A percentile compares a stretch with the other conserved stretches of the same genome.
phyloP scores from a whole-genome alignment of 2,888 invertebrate genomes.

The Agrotis segetum region DNA sequence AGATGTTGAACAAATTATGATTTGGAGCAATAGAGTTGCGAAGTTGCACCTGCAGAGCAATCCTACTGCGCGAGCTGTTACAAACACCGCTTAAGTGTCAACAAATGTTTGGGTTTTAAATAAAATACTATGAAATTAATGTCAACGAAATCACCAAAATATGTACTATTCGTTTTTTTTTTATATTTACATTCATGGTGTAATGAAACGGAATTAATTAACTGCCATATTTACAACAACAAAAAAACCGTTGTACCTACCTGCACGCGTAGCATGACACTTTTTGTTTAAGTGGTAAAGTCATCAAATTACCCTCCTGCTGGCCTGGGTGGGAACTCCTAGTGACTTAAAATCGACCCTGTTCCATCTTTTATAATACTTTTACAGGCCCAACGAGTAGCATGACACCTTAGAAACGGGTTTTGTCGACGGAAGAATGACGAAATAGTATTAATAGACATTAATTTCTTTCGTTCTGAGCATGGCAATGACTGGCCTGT shows the following conservation, averaged over 20 bases:
- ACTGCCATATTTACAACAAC: neutral
- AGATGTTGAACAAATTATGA: conserved; percentile 58
- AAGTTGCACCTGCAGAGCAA: conserved; percentile 53
- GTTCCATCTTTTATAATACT: too few species aligned
- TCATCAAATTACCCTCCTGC: too few species aligned
- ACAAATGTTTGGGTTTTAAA: conserved; percentile 50
- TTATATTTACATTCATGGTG: neutral
- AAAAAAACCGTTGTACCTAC: neutral
- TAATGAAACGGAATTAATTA: neutral
- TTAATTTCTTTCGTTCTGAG: too few species aligned
- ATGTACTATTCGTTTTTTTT: neutral
- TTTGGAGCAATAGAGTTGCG: conserved; percentile 44
- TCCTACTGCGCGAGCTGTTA: conserved; percentile 28
- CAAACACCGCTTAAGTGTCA: conserved; percentile 57
- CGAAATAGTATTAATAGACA: too few species aligned
- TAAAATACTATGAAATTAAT: conserved; percentile 30
- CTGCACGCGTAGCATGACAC: too few species aligned
- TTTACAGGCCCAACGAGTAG: too few species aligned
- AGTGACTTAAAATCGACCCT: too few species aligned
- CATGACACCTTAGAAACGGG: too few species aligned
- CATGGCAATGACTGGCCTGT: too few species aligned
- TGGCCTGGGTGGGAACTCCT: too few species aligned
- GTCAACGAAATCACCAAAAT: neutral
- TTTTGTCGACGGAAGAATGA: too few species aligned
- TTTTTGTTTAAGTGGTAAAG: too few species aligned